phyloP scores from a whole-genome alignment of 2,888 invertebrate genomes.

The Machimus rusticus region DNA sequence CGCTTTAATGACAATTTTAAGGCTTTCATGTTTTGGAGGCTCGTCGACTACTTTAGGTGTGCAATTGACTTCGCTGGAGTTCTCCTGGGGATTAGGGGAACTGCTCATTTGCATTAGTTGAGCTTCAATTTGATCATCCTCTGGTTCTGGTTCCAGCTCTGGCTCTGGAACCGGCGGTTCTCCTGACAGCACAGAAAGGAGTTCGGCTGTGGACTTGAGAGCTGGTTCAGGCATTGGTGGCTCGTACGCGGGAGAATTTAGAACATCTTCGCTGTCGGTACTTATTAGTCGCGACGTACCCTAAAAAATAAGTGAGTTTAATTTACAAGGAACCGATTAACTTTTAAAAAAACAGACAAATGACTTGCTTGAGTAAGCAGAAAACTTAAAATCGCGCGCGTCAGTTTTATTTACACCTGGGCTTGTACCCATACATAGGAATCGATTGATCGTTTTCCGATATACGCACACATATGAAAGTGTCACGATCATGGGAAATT shows the following conservation, averaged over 20 bases:
- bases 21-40: slow-evolving; percentile 56
- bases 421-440: neutral
- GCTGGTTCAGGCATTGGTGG: slow-evolving; percentile 49
- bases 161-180: slow-evolving; percentile 2
- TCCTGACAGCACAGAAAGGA: slow-evolving; percentile 46
- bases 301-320: slow-evolving; percentile 51
- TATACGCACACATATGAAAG: neutral
- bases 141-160: neutral
- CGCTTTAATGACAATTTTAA: slow-evolving; percentile 64
- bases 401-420: neutral
- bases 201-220: slow-evolving; percentile 46
- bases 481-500: neutral
- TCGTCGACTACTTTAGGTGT: neutral
- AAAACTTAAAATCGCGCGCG: neutral
- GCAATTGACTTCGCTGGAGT: neutral
- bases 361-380: neutral
- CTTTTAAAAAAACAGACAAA: neutral
- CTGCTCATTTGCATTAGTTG: neutral
- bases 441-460: neutral
- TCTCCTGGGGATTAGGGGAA: neutral
- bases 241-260: slow-evolving; percentile 66
- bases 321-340: neutral
- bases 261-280: slow-evolving; percentile 71
- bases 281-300: slow-evolving; percentile 72
- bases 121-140: slow-evolving; percentile 16